Evolutionary conservation across 2,888 invertebrate species (phyloP).

Genomic region (Drosophila cognata): DNA sequence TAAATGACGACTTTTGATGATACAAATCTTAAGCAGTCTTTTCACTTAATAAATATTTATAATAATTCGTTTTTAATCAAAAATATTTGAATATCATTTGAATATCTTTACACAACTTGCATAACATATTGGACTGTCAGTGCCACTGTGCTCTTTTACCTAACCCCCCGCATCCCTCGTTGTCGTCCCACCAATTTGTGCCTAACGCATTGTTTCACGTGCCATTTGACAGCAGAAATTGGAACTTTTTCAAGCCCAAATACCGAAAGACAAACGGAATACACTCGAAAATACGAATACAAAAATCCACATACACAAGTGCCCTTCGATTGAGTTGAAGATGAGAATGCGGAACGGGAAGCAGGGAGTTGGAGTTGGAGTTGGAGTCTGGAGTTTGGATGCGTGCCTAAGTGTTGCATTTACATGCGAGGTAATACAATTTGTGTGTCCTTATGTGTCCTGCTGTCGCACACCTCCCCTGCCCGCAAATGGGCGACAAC

Average conservation of each 20-base stretch:
- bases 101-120: not conserved
- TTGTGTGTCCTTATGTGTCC: slow-evolving; percentile 42
- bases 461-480: slow-evolving; percentile 1
- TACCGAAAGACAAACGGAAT: slow-evolving; percentile 65
- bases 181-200: slow-evolving; percentile 31
- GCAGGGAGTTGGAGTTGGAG: slow-evolving; percentile 7
- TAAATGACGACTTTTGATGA: not conserved
- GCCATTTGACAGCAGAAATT: slow-evolving; percentile 73
- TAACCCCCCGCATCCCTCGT: not conserved
- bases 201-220: slow-evolving; percentile 68
- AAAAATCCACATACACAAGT: slow-evolving; percentile 31
- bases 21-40: not conserved
- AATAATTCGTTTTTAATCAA: not conserved
- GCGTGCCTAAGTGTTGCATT: slow-evolving; percentile 81
- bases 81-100: not conserved
- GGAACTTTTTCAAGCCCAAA: slow-evolving; percentile 73
- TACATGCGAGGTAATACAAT: slow-evolving; percentile 75
- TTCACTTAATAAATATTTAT: not conserved
- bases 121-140: not conserved
- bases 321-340: slow-evolving; percentile 30
- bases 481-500: slow-evolving; percentile 32
- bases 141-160: slow-evolving; percentile 39
- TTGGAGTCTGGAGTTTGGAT: slow-evolving; percentile 40
- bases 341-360: slow-evolving; percentile 25
- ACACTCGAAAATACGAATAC: slow-evolving; percentile 61